Evolutionary conservation across 2,888 invertebrate genomes (phyloP).

Genomic region (Rotaria socialis): DNA sequence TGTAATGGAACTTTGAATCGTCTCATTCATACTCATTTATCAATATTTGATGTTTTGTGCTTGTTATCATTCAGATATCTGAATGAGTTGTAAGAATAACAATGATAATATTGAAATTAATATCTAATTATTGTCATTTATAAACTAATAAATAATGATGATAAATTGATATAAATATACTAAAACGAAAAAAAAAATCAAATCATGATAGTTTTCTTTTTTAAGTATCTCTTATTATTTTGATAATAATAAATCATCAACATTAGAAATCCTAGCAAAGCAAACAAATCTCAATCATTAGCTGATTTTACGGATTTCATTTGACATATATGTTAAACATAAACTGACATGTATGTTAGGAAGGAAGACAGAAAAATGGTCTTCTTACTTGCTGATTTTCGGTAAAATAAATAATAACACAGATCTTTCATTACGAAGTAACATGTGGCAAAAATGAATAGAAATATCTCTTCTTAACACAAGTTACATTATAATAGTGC

Average conservation of each 20-base stretch:
- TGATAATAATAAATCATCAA: too few relatives aligned
- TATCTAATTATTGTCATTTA: not conserved
- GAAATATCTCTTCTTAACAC: not conserved
- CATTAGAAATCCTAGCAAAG: too few relatives aligned
- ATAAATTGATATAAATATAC: too few relatives aligned
- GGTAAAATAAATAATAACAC: not conserved
- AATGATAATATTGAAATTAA: not conserved
- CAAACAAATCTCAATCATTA: not conserved
- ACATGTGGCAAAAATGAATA: not conserved
- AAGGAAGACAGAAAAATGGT: not conserved
- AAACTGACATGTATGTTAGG: not conserved
- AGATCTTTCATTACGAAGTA: not conserved
- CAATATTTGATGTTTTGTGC: not conserved
- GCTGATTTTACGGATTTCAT: not conserved
- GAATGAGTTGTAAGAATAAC: not conserved
- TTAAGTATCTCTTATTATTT: too few relatives aligned
- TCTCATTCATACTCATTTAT: conserved; percentile 11
- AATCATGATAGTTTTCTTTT: too few relatives aligned
- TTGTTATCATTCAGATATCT: not conserved
- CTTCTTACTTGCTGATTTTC: not conserved
- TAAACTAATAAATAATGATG: too few relatives aligned
- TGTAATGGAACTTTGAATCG: not conserved
- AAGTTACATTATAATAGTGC: not conserved
- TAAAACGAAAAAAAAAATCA: too few relatives aligned
- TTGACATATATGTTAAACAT: not conserved